phyloP scores from a whole-genome alignment of 2,113 vertebrate genomes.

The Arothron firmamentum region DNA sequence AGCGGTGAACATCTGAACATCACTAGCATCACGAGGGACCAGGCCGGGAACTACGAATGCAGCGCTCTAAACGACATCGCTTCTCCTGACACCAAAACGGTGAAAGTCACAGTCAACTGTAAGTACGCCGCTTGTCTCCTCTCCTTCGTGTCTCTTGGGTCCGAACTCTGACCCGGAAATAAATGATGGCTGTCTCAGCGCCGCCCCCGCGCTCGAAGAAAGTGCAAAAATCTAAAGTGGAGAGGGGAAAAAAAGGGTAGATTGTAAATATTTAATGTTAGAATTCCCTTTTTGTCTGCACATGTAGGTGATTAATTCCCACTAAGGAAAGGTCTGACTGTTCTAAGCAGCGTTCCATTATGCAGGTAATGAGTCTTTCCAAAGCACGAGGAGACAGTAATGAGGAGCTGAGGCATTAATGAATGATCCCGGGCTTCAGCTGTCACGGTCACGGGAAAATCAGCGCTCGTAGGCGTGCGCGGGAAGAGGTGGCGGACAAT shows the following conservation, averaged over 20 bases:
- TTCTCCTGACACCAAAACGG: conserved; percentile 89
- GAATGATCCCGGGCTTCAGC: conserved; percentile 75
- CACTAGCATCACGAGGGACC: conserved; percentile 90
- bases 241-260: conserved; percentile 35
- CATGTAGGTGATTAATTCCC: conserved; percentile 76
- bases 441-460: conserved; percentile 65
- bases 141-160: background rate
- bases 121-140: conserved; percentile 72
- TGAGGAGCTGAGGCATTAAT: conserved; percentile 76
- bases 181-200: background rate
- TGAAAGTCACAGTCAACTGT: conserved; percentile 97
- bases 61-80: conserved; percentile 93
- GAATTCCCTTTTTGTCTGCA: conserved; percentile 77
- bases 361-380: conserved; percentile 84
- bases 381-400: conserved; percentile 78
- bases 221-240: conserved; percentile 46
- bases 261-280: conserved; percentile 78
- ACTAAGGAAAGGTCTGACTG: conserved; percentile 74
- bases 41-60: conserved; percentile 95
- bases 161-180: conserved; percentile 1
- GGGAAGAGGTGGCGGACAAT: conserved; percentile 49
- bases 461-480: conserved; percentile 37
- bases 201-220: conserved; percentile 29
- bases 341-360: conserved; percentile 78
- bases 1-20: conserved; percentile 96